Percentiles rank a stretch among this genome's conserved stretches.
phyloP scores from a whole-genome alignment of 2,113 vertebrate species.

The Collichthys lucidus region DNA sequence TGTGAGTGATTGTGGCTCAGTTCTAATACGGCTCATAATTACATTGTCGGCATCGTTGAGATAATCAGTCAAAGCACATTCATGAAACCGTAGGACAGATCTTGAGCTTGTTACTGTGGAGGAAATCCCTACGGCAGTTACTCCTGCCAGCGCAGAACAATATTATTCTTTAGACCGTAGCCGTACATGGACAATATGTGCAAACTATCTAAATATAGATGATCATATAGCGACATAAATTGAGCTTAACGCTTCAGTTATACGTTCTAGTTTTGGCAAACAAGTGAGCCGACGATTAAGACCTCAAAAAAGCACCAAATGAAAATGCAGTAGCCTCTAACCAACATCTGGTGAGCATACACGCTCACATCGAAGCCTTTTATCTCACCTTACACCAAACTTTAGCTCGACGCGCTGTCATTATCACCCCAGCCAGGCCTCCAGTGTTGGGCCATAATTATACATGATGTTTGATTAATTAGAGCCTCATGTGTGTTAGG shows the following conservation, averaged over 20 bases:
- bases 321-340: slow-evolving; percentile 5
- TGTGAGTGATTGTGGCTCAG: slow-evolving; percentile 67
- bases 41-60: slow-evolving; percentile 40
- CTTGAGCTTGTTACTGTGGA: not conserved
- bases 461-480: slow-evolving; percentile 65
- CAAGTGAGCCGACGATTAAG: not conserved
- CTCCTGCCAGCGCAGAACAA: not conserved
- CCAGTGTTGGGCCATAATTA: slow-evolving; percentile 42
- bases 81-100: slow-evolving; percentile 1
- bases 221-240: slow-evolving; percentile 13
- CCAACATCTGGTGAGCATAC: slow-evolving; percentile 51
- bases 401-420: slow-evolving; percentile 13
- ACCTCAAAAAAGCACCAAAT: not conserved
- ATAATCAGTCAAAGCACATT: slow-evolving; percentile 47
- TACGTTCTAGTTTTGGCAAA: not conserved
- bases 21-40: slow-evolving; percentile 74
- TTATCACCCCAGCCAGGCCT: slow-evolving; percentile 49
- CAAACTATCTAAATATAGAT: not conserved
- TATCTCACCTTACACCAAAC: slow-evolving; percentile 45
- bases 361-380: slow-evolving; percentile 20
- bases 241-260: not conserved
- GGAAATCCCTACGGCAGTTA: not conserved
- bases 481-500: slow-evolving; percentile 38
- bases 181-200: slow-evolving; percentile 4
- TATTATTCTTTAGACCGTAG: slow-evolving; percentile 6